phyloP scores from a whole-genome alignment of 2,797 vertebrate genomes.

The Allenopithecus nigroviridis region DNA sequence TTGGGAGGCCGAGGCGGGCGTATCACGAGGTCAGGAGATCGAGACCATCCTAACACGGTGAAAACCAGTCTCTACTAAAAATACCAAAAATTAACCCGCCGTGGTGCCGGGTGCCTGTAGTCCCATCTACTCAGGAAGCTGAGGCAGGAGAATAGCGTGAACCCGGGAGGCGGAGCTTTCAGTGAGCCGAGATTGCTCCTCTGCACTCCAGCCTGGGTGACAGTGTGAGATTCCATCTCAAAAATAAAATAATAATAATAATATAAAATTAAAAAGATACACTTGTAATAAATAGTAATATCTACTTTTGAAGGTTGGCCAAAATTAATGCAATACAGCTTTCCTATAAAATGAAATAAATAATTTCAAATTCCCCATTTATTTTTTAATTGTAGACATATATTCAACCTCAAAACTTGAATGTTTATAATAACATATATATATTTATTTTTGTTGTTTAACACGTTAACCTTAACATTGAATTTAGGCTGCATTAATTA shows the following conservation, averaged over 20 bases:
- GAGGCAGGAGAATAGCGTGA: too few species aligned
- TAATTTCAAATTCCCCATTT: neutral
- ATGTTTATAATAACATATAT: neutral
- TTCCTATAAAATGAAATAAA: neutral
- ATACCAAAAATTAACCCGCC: too few species aligned
- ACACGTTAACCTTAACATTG: neutral
- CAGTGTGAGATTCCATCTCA: too few species aligned
- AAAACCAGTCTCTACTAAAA: too few species aligned
- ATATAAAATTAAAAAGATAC: neutral
- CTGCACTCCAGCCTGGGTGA: too few species aligned
- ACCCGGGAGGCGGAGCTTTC: too few species aligned
- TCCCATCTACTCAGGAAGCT: too few species aligned
- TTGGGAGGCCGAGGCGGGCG: too few species aligned
- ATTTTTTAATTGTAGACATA: neutral
- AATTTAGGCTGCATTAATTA: neutral
- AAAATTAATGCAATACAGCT: neutral
- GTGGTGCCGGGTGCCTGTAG: too few species aligned
- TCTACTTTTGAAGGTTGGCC: neutral
- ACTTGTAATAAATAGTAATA: neutral
- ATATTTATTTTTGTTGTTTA: neutral
- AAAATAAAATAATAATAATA: neutral
- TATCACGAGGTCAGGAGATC: too few species aligned
- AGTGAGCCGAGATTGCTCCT: too few species aligned
- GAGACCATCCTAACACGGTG: too few species aligned
- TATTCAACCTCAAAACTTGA: neutral